Percentiles rank a stretch among this genome's conserved stretches.
phyloP scores from a whole-genome alignment of 2,113 vertebrate genomes.

The Nothobranchius kuhntae region DNA sequence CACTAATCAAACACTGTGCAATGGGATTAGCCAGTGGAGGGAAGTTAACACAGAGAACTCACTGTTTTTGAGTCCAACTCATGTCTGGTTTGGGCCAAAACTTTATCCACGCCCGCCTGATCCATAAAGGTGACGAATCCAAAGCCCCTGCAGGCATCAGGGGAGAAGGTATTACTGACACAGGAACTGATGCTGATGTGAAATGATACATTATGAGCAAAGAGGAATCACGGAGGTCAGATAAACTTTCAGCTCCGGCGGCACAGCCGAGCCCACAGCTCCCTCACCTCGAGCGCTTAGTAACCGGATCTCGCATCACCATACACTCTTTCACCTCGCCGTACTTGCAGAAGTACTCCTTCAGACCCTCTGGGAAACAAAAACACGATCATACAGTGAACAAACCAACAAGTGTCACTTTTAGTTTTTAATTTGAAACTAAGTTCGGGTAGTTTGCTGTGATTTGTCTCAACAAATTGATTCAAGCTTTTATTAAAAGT shows the following conservation, averaged over 20 bases:
- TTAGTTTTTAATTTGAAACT: neutral
- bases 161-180: conserved; percentile 49
- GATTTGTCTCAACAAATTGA: conserved; percentile 7
- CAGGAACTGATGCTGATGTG: conserved; percentile 54
- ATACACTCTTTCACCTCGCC: conserved; percentile 99
- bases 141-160: conserved; percentile 86
- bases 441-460: conserved; percentile 4
- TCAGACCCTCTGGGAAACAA: conserved; percentile 90
- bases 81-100: conserved; percentile 95
- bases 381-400: conserved; percentile 3
- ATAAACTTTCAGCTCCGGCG: conserved; percentile 68
- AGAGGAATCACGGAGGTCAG: conserved; percentile 73
- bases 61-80: conserved; percentile 99
- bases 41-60: conserved; percentile 80
- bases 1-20: conserved; percentile 65
- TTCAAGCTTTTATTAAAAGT: neutral
- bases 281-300: conserved; percentile 98
- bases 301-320: conserved; percentile 99
- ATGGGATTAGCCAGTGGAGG: conserved; percentile 61
- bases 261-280: conserved; percentile 48
- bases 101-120: conserved; percentile 98
- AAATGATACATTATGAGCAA: conserved; percentile 60
- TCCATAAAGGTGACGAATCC: conserved; percentile 99
- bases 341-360: conserved; percentile 99
- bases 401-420: conserved; percentile 1